Evolutionary conservation across 2,797 vertebrate species (phyloP), one percentile per base, ranked within the genome.

Genomic region (Rhodeus uyekii): DNA sequence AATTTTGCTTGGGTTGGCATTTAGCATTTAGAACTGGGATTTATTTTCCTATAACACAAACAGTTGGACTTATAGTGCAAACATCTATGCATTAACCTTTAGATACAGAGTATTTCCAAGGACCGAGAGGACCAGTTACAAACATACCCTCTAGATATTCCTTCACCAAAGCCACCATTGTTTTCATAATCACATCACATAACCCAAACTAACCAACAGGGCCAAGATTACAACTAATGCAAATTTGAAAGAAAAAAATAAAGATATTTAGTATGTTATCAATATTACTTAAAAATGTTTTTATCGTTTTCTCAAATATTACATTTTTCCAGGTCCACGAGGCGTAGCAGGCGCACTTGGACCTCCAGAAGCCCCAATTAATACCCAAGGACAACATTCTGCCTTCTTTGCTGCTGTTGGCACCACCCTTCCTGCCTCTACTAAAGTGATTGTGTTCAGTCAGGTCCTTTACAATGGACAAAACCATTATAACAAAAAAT

Each of bases 401-500:
- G 83, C 84, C 42, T 92, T 92, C 79, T 80, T 84, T 1, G 34
- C 81, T 22, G n/a, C 24, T n/a, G 39, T 89, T 34, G 83, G 68
- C 14, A 13, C 78, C 13, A 36, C 2, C 8, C 82, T 32, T 0
- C 76, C 58, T 8, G 38, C 18, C 29, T 74, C 84, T 63, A 22
- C 76, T 29, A 84, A 42, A 78, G 76, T 86, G 8, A 63, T 90
- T 24, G 36, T 4, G 46, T 90, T 92, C 78, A 6, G 1, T 38
- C 63, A 77, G 3, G 46, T 85, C 48, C 50, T 89, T 38, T 88
- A 89, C 80, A 90, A 91, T 13, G 3, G 85, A 39, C 87, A 89
- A 73, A 87, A 82, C 34, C 82, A 87, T 38, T 92, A 87, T 72
- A 86, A 82, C 76, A 19, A 19, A 5, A 1, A 50, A 10, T 85